Evolutionary conservation across 1,140 invertebrate species (phyloP).

Genomic region (Pemphigus obesinymphae): DNA sequence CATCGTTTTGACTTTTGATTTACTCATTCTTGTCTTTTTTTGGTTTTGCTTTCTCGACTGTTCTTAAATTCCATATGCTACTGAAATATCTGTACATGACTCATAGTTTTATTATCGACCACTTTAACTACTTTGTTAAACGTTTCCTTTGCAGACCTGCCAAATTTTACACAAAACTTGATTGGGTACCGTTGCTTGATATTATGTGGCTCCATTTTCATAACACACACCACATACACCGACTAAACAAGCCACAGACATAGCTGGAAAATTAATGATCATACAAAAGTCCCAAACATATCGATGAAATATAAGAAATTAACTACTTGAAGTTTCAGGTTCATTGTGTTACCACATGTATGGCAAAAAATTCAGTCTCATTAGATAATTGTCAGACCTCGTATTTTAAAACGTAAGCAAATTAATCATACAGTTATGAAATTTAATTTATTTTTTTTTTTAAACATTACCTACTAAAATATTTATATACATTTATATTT

Average conservation of each 20-base stretch:
- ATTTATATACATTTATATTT: too few species aligned
- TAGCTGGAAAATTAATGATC: not conserved
- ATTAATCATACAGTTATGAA: too few species aligned
- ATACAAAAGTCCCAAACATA: not conserved
- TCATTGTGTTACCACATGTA: not conserved
- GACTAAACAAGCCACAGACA: not conserved
- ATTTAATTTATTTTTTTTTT: too few species aligned
- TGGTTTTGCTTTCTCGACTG: too few species aligned
- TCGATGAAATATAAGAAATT: not conserved
- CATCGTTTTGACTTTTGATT: too few species aligned
- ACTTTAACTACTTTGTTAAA: constrained; percentile 15
- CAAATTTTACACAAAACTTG: constrained; percentile 43
- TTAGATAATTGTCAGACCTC: too few species aligned
- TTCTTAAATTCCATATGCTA: too few species aligned
- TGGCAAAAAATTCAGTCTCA: too few species aligned
- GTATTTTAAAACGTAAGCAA: too few species aligned
- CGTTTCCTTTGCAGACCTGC: constrained; percentile 35
- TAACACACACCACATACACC: not conserved
- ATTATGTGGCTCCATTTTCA: not conserved
- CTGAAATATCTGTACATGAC: not conserved
- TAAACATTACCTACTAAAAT: too few species aligned
- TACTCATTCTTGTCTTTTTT: too few species aligned
- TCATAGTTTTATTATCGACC: constrained; percentile 32
- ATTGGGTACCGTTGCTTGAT: constrained; percentile 39
- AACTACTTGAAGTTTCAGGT: not conserved